Conservation (phyloP, 1,140 invertebrate genomes). For the Zaprionus ornatus region DNA sequence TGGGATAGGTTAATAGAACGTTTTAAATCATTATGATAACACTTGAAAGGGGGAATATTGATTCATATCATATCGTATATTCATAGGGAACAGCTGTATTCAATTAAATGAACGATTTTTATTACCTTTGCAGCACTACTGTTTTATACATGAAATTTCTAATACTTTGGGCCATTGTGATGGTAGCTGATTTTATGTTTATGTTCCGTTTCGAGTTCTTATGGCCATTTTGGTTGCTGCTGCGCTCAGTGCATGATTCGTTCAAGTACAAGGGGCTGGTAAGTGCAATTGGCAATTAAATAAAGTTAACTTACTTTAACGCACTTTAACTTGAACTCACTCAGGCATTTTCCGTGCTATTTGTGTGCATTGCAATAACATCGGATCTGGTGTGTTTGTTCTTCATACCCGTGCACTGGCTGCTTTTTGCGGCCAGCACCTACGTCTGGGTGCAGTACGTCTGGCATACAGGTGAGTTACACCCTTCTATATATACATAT, state of each 20-base stretch:
- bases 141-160: conserved; percentile 98
- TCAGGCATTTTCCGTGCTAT: conserved; percentile 99
- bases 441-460: conserved; percentile 99
- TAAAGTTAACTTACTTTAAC: background rate
- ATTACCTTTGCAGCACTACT: conserved; percentile 89
- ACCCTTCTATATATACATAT: background rate
- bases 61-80: background rate
- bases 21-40: background rate
- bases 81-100: background rate
- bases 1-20: background rate
- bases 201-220: conserved; percentile 99
- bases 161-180: conserved; percentile 96
- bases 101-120: background rate
- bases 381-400: conserved; percentile 99
- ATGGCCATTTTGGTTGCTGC: conserved; percentile 98
- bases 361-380: conserved; percentile 98
- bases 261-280: conserved; percentile 99
- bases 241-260: conserved; percentile 98
- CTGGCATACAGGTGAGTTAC: conserved; percentile 95
- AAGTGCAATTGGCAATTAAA: conserved; percentile 84
- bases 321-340: conserved; percentile 47
- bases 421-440: conserved; percentile 98
- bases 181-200: conserved; percentile 98
- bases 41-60: too few relatives aligned
- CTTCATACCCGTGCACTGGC: conserved; percentile 99